Conservation (phyloP, 2,113 vertebrate species). For the Tragelaphus buxtoni region DNA sequence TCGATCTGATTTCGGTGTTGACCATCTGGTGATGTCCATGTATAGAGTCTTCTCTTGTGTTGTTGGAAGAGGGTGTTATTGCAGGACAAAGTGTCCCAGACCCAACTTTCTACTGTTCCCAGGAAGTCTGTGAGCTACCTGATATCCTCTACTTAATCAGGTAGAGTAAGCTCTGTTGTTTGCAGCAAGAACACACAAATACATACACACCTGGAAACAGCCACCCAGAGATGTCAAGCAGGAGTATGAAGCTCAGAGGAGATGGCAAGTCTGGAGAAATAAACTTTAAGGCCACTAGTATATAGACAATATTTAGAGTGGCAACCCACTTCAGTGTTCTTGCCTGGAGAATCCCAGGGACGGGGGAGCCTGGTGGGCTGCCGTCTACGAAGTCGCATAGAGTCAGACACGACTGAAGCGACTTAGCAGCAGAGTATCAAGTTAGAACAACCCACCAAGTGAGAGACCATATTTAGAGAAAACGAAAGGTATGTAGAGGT, state of each 20-base stretch:
- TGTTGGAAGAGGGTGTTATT: background rate
- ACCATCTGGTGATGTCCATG: no score
- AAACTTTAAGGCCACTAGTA: background rate
- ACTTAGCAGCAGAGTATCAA: background rate
- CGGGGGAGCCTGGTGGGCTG: no score
- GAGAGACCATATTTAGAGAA: background rate
- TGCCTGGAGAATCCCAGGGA: no score
- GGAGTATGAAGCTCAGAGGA: background rate
- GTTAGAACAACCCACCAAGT: background rate
- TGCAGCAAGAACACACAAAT: background rate
- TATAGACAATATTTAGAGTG: background rate
- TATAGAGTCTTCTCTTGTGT: no score
- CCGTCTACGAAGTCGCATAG: no score
- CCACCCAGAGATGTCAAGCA: background rate
- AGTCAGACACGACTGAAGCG: accelerated
- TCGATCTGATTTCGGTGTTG: no score
- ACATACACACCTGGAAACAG: background rate
- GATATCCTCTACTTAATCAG: background rate
- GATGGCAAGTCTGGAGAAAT: background rate
- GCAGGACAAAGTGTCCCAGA: background rate
- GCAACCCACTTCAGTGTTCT: no score
- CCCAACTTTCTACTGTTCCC: background rate
- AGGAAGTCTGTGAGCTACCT: background rate
- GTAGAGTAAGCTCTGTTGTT: background rate
- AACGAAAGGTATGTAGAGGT: background rate